phyloP scores from a whole-genome alignment of 2,888 invertebrate species.

The Deilephila porcellus region DNA sequence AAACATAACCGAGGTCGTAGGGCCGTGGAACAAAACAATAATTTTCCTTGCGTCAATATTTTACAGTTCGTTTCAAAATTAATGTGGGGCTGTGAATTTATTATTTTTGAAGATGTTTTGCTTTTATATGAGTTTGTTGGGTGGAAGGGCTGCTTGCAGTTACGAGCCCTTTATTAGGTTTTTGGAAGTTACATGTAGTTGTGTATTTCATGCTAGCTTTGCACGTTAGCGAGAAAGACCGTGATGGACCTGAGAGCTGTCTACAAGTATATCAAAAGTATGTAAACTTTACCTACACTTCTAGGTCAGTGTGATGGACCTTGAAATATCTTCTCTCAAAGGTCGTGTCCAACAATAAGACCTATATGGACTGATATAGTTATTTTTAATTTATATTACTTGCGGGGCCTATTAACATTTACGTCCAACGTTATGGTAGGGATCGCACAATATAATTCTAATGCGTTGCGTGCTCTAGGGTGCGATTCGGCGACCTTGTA shows the following conservation, averaged over 20 bases:
- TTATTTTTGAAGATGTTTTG: conserved; percentile 36
- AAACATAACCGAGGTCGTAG: conserved; percentile 63
- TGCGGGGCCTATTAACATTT: conserved; percentile 51
- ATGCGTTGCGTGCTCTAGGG: conserved; percentile 35
- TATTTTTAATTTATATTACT: conserved; percentile 53
- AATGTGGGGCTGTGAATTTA: conserved; percentile 56
- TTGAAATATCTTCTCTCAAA: neutral
- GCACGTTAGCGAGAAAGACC: no score
- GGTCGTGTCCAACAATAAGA: neutral
- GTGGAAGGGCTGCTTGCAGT: no score
- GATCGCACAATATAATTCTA: conserved; percentile 19
- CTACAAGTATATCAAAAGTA: no score
- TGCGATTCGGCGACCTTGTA: conserved; percentile 38
- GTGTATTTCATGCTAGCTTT: no score
- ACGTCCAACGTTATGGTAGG: conserved; percentile 7
- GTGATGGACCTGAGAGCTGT: no score
- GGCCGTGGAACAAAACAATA: conserved; percentile 61
- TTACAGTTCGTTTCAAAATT: conserved; percentile 47
- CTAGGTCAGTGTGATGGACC: no score
- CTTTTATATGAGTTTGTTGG: no score
- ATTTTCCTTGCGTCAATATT: conserved; percentile 39
- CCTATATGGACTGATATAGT: conserved; percentile 43
- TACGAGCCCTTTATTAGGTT: no score
- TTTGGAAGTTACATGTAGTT: no score
- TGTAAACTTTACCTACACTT: no score